These are phyloP conservation scores for Phalloptychus januarius DNA, from an alignment of 2,797 vertebrate genomes.

Conservation along the genomic window DNA sequence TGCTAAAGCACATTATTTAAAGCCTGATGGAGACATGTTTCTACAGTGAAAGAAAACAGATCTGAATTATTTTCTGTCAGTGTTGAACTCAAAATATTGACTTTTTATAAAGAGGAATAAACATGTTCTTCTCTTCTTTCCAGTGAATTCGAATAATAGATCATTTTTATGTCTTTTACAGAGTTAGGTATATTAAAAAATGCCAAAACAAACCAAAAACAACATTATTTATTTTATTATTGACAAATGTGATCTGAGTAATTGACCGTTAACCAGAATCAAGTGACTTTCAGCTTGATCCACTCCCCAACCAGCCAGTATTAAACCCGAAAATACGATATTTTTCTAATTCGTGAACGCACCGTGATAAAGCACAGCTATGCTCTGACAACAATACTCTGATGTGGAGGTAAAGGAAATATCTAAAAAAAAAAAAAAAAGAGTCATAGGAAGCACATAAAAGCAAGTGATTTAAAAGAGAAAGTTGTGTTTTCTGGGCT, in stretches of 20 bases:
- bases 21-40: slow-evolving; percentile 1
- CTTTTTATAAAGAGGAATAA: slow-evolving; percentile 8
- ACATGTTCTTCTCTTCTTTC: slow-evolving; percentile 35
- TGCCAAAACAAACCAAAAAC: not conserved
- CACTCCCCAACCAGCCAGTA: not conserved
- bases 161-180: not conserved
- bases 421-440: too few species aligned
- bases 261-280: not conserved
- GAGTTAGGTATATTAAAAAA: not conserved
- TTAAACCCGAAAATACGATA: not conserved
- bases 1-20: not conserved
- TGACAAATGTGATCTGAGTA: not conserved
- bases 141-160: not conserved
- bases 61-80: not conserved
- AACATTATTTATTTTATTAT: not conserved
- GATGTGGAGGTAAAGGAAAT: not conserved
- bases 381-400: not conserved
- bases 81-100: slow-evolving; percentile 7
- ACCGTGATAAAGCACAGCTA: not conserved
- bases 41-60: not conserved
- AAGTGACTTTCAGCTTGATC: not conserved
- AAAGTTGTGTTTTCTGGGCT: too few species aligned
- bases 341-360: not conserved
- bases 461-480: not conserved
- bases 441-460: not conserved